phyloP scores from a whole-genome alignment of 2,113 vertebrate species.

The Pandion haliaetus region DNA sequence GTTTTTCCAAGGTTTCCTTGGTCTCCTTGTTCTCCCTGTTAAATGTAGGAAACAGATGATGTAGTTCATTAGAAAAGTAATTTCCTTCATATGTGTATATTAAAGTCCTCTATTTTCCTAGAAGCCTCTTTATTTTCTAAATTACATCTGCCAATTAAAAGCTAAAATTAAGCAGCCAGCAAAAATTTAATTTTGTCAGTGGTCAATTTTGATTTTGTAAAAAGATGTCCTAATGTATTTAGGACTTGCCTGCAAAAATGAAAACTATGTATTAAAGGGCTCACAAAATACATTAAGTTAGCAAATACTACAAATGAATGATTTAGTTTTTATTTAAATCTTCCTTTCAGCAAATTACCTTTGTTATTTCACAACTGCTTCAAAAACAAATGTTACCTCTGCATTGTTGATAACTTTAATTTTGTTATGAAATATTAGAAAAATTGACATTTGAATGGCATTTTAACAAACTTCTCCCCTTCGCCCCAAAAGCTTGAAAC shows the following conservation, averaged over 20 bases:
- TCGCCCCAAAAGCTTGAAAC: background rate
- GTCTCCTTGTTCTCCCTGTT: slow-evolving; percentile 92
- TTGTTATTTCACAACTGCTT: background rate
- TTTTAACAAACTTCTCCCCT: background rate
- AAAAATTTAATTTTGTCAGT: background rate
- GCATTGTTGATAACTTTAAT: background rate
- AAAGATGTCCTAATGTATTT: background rate
- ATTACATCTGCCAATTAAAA: background rate
- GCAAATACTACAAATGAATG: background rate
- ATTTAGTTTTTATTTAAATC: background rate
- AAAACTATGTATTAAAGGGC: background rate
- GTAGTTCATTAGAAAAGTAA: background rate
- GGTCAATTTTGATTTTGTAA: background rate
- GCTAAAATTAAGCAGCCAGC: background rate
- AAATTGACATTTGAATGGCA: background rate
- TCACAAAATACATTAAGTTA: background rate
- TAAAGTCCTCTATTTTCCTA: background rate
- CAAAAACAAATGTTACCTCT: background rate
- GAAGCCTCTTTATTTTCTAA: background rate
- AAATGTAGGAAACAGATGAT: slow-evolving; percentile 38
- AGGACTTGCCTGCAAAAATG: background rate
- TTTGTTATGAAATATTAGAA: background rate
- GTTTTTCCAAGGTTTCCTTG: slow-evolving; percentile 86
- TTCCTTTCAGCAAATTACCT: background rate
- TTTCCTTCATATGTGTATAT: slow-evolving; percentile 10